Evolutionary conservation across 92 coral and sea anemone species (phyloP).

Genomic region (Heliopora coerulea): DNA sequence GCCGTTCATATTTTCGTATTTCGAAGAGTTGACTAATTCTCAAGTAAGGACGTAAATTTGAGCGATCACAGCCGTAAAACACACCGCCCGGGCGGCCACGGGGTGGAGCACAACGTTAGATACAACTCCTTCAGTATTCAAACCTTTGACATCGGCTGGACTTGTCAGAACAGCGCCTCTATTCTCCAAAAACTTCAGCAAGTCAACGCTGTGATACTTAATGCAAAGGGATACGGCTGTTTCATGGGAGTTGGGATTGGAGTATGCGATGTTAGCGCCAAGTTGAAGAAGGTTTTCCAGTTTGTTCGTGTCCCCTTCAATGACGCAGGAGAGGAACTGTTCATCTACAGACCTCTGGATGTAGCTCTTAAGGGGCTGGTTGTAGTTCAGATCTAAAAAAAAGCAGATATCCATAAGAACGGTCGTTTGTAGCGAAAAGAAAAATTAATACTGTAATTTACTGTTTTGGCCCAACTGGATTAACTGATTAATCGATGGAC

Average conservation of each 20-base stretch:
- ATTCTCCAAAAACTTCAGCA: conserved; percentile 29
- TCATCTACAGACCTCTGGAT: conserved; percentile 36
- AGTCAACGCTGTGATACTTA: conserved; percentile 30
- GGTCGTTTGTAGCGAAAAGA: too few relatives aligned
- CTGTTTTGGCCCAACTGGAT: too few relatives aligned
- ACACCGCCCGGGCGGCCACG: too few relatives aligned
- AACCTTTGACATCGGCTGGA: conserved; percentile 37
- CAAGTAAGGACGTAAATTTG: too few relatives aligned
- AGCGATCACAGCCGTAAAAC: too few relatives aligned
- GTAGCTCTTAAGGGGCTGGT: conserved; percentile 22
- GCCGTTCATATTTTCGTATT: too few relatives aligned
- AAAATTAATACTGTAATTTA: too few relatives aligned
- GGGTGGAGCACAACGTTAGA: too few relatives aligned
- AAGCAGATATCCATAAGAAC: too few relatives aligned
- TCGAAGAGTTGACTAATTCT: too few relatives aligned
- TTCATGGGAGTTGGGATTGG: conserved; percentile 19
- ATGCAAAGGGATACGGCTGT: conserved; percentile 35
- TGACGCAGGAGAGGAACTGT: conserved; percentile 25
- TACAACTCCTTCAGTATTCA: not conserved
- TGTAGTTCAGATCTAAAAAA: conserved; percentile 36
- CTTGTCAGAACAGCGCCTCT: conserved; percentile 27
- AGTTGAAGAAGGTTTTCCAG: conserved; percentile 25
- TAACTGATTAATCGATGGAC: too few relatives aligned
- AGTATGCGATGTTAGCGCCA: conserved; percentile 22
- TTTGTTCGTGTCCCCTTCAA: conserved; percentile 34